Evolutionary conservation across 2,888 invertebrate genomes (phyloP).

Genomic region (Neoscelio sp.): DNA sequence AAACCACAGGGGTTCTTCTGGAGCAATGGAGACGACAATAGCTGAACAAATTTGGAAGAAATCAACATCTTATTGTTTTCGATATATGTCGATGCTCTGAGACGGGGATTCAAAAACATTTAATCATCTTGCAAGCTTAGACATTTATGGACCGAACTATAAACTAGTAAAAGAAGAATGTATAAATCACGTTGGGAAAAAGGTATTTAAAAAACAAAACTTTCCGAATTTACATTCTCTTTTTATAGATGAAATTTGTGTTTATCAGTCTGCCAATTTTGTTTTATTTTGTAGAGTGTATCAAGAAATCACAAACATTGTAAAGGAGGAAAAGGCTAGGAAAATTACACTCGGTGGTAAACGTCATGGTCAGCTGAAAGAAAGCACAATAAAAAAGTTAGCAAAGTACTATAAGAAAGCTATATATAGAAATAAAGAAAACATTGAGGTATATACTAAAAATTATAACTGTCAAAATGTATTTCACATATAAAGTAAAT

Average conservation of each 20-base stretch:
- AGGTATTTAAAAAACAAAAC: conserved; percentile 19
- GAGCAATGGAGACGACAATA: conserved; percentile 48
- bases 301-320: conserved; percentile 8
- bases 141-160: conserved; percentile 46
- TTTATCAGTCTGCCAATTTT: conserved; percentile 8
- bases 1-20: too few relatives aligned
- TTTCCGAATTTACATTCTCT: background rate
- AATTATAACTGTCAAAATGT: conserved; percentile 1
- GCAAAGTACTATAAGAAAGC: conserved; percentile 30
- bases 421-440: conserved; percentile 30
- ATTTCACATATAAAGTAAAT: background rate
- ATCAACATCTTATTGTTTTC: conserved; percentile 43
- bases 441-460: conserved; percentile 29
- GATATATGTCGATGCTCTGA: conserved; percentile 43
- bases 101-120: conserved; percentile 48
- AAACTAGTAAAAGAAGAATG: conserved; percentile 51
- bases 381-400: conserved; percentile 15
- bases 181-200: conserved; percentile 54
- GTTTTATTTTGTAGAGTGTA: conserved; percentile 23
- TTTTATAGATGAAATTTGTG: background rate
- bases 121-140: conserved; percentile 33
- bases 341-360: conserved; percentile 40
- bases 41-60: conserved; percentile 40
- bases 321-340: conserved; percentile 9
- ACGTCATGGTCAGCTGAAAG: conserved; percentile 10